Conservation (phyloP, 2,888 invertebrate species). For the Monochamus alternatus region DNA sequence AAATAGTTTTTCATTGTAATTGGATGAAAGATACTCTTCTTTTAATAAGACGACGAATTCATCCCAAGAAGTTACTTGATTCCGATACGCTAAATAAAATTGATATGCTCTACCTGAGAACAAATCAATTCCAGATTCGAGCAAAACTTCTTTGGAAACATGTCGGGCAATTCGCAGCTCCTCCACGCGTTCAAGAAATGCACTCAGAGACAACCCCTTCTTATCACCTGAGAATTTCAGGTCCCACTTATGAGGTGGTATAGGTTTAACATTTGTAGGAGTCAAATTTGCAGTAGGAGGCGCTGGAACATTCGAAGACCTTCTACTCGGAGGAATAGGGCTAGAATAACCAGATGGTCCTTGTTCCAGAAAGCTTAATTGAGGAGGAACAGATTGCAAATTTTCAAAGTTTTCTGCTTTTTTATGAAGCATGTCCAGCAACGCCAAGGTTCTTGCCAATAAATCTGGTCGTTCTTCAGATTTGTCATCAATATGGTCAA, state of each 20-base stretch:
- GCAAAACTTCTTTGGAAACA: slow-evolving; percentile 14
- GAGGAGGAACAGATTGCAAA: neutral
- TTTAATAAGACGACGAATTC: slow-evolving; percentile 28
- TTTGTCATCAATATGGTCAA: slow-evolving; percentile 32
- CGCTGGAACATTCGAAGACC: neutral
- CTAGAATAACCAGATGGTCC: neutral
- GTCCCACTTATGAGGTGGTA: slow-evolving; percentile 24
- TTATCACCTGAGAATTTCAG: slow-evolving; percentile 32
- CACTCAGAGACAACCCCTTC: slow-evolving; percentile 7
- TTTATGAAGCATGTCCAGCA: slow-evolving; percentile 14
- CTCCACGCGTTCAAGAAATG: slow-evolving; percentile 23
- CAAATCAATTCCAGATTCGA: slow-evolving; percentile 32
- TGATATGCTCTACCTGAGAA: slow-evolving; percentile 19
- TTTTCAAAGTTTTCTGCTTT: slow-evolving; percentile 20
- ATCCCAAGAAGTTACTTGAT: slow-evolving; percentile 35
- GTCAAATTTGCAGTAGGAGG: neutral
- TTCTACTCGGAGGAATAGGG: neutral
- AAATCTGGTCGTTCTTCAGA: slow-evolving; percentile 9
- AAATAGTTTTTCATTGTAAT: slow-evolving; percentile 50
- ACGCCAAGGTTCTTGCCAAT: slow-evolving; percentile 14
- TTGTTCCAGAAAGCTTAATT: neutral
- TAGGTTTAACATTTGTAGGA: neutral
- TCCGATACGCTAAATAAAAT: slow-evolving; percentile 30
- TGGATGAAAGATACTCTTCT: slow-evolving; percentile 33
- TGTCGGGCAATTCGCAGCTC: slow-evolving; percentile 7